phyloP scores from a whole-genome alignment of 2,113 vertebrate genomes.

The Poecilia latipinna region DNA sequence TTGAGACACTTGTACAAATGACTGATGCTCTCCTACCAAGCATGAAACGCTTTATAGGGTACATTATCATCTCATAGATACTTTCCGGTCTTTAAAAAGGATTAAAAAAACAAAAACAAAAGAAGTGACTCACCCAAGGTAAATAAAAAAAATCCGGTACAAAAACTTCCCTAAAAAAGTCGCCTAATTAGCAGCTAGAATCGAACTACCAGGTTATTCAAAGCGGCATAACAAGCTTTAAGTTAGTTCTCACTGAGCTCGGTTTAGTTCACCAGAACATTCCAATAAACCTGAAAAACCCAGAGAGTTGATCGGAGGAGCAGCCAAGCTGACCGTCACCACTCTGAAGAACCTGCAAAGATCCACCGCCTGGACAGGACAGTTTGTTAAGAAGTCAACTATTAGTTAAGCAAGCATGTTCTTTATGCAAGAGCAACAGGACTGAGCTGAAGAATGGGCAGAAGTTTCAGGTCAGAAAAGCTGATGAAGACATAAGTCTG shows the following conservation, averaged over 20 bases:
- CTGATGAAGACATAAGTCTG: too few relatives aligned
- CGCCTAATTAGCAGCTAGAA: neutral
- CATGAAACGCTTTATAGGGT: neutral
- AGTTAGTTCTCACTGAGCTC: neutral
- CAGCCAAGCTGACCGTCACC: neutral
- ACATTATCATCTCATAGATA: neutral
- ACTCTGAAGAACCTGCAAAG: neutral
- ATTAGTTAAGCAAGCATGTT: neutral
- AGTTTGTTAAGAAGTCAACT: neutral
- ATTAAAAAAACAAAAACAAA: neutral
- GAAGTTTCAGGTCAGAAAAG: neutral
- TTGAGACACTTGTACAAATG: neutral
- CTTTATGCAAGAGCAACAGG: neutral
- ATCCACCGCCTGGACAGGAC: neutral
- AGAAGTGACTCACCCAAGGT: neutral
- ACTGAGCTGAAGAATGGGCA: neutral
- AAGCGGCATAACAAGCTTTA: neutral
- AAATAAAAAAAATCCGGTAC: too few relatives aligned
- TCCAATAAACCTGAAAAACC: neutral
- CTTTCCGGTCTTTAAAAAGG: neutral
- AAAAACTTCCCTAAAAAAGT: too few relatives aligned
- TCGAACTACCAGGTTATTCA: neutral
- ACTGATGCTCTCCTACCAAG: neutral
- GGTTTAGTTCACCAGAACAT: neutral
- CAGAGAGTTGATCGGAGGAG: neutral